Evolutionary conservation across 2,113 vertebrate species (phyloP).

Genomic region (Solea senegalensis): DNA sequence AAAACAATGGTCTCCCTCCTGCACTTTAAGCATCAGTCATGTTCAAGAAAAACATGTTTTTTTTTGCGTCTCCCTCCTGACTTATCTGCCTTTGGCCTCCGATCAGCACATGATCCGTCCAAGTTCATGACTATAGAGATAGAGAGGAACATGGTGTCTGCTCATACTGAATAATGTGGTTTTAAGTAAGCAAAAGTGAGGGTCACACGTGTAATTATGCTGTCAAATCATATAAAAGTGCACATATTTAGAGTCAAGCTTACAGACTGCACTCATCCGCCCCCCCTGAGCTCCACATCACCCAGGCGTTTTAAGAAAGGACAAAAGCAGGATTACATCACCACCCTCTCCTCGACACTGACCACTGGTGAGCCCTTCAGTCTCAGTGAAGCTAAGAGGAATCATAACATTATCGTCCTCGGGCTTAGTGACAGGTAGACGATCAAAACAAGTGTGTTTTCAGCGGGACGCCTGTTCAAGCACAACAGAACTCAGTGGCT

Average conservation of each 20-base stretch:
- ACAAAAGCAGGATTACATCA: conserved; percentile 19
- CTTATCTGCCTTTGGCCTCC: conserved; percentile 41
- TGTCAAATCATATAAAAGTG: too few species aligned
- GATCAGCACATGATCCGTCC: conserved; percentile 30
- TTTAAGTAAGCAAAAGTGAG: too few species aligned
- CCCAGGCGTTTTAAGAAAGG: background rate
- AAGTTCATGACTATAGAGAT: conserved; percentile 14
- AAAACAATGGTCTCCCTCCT: background rate
- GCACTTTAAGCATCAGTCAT: background rate
- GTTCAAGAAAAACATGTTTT: conserved; percentile 53
- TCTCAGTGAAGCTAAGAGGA: background rate
- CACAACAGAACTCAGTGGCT: conserved; percentile 15
- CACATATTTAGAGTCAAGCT: too few species aligned
- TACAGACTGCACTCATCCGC: background rate
- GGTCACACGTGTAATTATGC: too few species aligned
- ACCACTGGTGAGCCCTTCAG: too few species aligned
- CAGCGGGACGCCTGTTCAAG: conserved; percentile 39
- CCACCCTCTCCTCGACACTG: background rate
- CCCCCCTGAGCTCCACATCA: conserved; percentile 2
- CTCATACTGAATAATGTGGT: too few species aligned
- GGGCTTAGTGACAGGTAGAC: conserved; percentile 12
- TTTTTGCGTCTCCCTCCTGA: background rate
- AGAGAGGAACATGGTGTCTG: too few species aligned
- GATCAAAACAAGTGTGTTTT: conserved; percentile 52
- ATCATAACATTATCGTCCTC: conserved; percentile 53